phyloP scores from a whole-genome alignment of 2,797 vertebrate genomes.

The Pristis pectinata region DNA sequence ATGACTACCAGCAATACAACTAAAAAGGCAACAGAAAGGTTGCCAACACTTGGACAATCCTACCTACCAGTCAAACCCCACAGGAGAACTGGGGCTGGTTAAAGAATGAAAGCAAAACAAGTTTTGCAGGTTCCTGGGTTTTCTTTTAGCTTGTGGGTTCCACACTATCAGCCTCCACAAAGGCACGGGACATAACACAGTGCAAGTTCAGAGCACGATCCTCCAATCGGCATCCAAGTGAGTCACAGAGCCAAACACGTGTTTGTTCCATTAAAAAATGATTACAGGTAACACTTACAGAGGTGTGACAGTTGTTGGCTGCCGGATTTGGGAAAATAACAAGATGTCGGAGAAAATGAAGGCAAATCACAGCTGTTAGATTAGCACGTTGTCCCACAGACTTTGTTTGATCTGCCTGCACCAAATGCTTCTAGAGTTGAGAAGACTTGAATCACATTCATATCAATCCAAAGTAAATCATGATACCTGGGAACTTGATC shows the following conservation, averaged over 20 bases:
- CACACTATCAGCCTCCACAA: neutral
- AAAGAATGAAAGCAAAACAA: neutral
- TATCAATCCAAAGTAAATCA: neutral
- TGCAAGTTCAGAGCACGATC: neutral
- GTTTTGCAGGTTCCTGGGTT: neutral
- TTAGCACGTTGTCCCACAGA: neutral
- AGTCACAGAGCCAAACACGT: neutral
- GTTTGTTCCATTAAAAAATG: conserved; percentile 4
- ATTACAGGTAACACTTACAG: neutral
- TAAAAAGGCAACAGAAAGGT: neutral
- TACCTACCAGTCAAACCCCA: neutral
- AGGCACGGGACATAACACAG: neutral
- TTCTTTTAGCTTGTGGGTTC: neutral
- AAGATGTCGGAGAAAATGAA: neutral
- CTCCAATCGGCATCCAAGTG: neutral
- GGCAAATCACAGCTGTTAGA: neutral
- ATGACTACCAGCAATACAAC: neutral
- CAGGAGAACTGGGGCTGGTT: neutral
- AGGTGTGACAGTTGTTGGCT: neutral
- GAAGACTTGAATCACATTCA: neutral
- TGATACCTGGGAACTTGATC: neutral
- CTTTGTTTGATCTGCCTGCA: neutral
- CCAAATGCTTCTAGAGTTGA: neutral
- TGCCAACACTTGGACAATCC: neutral
- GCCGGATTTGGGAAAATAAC: neutral